Percentiles rank a stretch among this genome's conserved stretches.
These are phyloP conservation scores for Cryptus viduatorius DNA, from an alignment of 2,888 invertebrate genomes.

Conservation along the genomic window DNA sequence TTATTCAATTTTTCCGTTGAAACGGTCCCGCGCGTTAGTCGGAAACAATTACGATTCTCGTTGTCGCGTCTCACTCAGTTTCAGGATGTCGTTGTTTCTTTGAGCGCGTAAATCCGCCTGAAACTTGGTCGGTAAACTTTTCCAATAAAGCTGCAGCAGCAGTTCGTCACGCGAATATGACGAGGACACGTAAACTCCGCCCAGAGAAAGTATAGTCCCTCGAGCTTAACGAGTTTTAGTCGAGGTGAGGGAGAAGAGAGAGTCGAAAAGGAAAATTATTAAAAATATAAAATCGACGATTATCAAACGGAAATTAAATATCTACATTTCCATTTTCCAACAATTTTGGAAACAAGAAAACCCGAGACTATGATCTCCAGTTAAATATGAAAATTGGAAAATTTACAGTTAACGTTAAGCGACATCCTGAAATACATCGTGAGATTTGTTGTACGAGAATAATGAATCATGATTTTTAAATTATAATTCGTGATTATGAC, in stretches of 20 bases:
- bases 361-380: not conserved
- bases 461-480: constrained; percentile 23
- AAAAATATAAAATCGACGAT: not conserved
- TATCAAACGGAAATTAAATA: not conserved
- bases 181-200: constrained; percentile 40
- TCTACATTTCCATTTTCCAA: not conserved
- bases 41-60: constrained; percentile 29
- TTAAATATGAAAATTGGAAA: not conserved
- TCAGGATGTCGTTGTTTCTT: constrained; percentile 53
- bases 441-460: constrained; percentile 45
- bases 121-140: constrained; percentile 54
- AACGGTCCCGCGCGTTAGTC: constrained; percentile 20
- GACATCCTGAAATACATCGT: constrained; percentile 40
- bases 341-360: not conserved
- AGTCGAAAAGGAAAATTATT: constrained; percentile 2
- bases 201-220: constrained; percentile 25
- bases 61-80: constrained; percentile 40
- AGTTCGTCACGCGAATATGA: constrained; percentile 54
- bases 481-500: constrained; percentile 36
- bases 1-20: not conserved
- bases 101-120: not conserved
- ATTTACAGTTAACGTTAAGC: not conserved
- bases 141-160: constrained; percentile 66
- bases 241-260: constrained; percentile 10
- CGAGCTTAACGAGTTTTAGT: constrained; percentile 48